Evolutionary conservation across 2,797 vertebrate genomes (phyloP).

Genomic region (Pitangus sulphuratus): DNA sequence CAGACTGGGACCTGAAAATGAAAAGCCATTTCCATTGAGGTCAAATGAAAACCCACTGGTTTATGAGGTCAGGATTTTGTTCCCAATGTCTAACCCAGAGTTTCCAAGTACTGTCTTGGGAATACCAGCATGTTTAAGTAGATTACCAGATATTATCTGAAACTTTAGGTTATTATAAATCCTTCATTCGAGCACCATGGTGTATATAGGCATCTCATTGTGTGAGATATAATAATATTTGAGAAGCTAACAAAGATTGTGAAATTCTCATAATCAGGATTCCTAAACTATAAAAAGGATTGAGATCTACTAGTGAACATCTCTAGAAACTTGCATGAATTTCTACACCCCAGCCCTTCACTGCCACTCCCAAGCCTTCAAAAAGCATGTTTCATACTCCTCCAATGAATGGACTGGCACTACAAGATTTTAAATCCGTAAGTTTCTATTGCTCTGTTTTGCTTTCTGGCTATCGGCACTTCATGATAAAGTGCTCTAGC

Average conservation of each 20-base stretch:
- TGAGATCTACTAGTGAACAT: neutral
- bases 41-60: neutral
- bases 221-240: neutral
- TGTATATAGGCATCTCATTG: neutral
- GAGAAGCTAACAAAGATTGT: neutral
- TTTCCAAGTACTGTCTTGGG: neutral
- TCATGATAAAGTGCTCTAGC: neutral
- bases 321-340: neutral
- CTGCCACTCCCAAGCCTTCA: neutral
- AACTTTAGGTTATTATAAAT: neutral
- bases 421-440: neutral
- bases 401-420: neutral
- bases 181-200: neutral
- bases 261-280: neutral
- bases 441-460: neutral
- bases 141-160: neutral
- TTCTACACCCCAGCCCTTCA: neutral
- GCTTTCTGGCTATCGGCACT: neutral
- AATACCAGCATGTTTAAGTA: neutral
- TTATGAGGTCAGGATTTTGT: neutral
- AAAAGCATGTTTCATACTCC: neutral
- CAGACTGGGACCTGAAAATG: neutral
- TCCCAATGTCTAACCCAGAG: neutral
- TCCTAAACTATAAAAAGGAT: neutral
- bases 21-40: neutral